These are phyloP conservation scores for Deladenus siricidicola DNA, from an alignment of 2,888 invertebrate species.

Conservation along the genomic window DNA sequence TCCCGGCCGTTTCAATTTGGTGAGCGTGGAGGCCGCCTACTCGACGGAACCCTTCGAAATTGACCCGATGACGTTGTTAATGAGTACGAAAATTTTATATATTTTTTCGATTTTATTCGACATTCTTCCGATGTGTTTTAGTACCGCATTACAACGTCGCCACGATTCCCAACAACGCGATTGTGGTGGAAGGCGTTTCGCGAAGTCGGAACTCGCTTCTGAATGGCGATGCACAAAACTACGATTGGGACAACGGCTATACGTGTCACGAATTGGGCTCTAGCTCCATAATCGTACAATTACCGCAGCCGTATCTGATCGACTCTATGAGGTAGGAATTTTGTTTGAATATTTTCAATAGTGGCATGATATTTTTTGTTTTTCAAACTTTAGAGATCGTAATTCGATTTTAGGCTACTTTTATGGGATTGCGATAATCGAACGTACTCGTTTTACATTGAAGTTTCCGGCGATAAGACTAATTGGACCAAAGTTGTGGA, in stretches of 20 bases:
- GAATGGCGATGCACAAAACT: conserved; percentile 86
- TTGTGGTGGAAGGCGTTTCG: conserved; percentile 88
- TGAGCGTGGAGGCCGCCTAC: conserved; percentile 81
- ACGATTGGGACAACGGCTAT: conserved; percentile 91
- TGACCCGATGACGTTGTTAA: conserved; percentile 62
- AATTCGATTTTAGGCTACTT: conserved; percentile 62
- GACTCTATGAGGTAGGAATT: conserved; percentile 67
- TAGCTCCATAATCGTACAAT: conserved; percentile 85
- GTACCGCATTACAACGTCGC: conserved; percentile 84
- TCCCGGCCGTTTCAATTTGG: conserved; percentile 79
- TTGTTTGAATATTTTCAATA: not conserved
- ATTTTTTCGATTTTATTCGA: too few species aligned
- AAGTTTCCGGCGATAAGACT: conserved; percentile 56
- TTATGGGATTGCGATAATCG: conserved; percentile 80
- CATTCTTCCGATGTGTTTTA: too few species aligned
- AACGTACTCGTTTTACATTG: conserved; percentile 58
- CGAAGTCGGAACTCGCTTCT: conserved; percentile 85
- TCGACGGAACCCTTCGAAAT: conserved; percentile 70
- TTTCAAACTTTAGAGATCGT: not conserved
- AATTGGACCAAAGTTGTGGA: conserved; percentile 69
- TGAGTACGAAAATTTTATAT: too few species aligned
- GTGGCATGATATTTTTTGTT: not conserved
- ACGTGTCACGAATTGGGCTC: conserved; percentile 62
- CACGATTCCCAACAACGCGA: conserved; percentile 77
- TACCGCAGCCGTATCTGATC: conserved; percentile 89